phyloP scores from a whole-genome alignment of 1,140 invertebrate species.

The Heliconius himera region DNA sequence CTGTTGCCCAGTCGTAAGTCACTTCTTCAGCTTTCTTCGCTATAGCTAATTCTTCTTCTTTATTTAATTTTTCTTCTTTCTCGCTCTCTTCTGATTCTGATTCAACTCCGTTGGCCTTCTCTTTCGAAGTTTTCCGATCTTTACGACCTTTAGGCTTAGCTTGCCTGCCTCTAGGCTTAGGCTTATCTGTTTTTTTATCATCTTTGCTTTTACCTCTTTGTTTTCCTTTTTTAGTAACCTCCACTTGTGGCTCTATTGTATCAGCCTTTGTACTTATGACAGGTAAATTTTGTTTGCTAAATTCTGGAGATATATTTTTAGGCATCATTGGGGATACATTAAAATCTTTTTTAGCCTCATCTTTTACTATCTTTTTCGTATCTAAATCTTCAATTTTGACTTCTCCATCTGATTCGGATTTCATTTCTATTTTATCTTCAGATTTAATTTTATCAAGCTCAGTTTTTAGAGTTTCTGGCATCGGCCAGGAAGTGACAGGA shows the following conservation, averaged over 20 bases:
- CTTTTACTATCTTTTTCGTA: conserved; percentile 83
- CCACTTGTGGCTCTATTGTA: conserved; percentile 59
- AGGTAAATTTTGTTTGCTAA: conserved; percentile 43
- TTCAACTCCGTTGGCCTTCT: conserved; percentile 73
- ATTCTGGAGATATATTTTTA: conserved; percentile 9
- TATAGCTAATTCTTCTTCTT: conserved; percentile 80
- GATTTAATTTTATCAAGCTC: conserved; percentile 73
- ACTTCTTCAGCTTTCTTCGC: conserved; percentile 89
- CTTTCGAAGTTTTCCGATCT: conserved; percentile 71
- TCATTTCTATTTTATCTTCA: conserved; percentile 76
- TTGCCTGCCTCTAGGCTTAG: conserved; percentile 60
- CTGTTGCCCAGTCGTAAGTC: conserved; percentile 93
- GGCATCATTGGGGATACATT: conserved; percentile 20
- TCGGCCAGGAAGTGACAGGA: conserved; percentile 71
- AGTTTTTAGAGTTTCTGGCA: conserved; percentile 68
- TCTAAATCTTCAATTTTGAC: conserved; percentile 83
- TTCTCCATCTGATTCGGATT: conserved; percentile 79
- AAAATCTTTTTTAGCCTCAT: conserved; percentile 70
- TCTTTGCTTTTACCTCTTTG: conserved; percentile 62
- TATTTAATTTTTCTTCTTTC: conserved; percentile 83
- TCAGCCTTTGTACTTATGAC: conserved; percentile 51
- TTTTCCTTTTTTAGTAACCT: conserved; percentile 58
- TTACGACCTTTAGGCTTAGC: conserved; percentile 68
- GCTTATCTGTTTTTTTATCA: conserved; percentile 63
- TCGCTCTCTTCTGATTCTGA: conserved; percentile 75